These are phyloP conservation scores for Thumatha senex DNA, from an alignment of 2,888 invertebrate genomes.

Conservation along the genomic window DNA sequence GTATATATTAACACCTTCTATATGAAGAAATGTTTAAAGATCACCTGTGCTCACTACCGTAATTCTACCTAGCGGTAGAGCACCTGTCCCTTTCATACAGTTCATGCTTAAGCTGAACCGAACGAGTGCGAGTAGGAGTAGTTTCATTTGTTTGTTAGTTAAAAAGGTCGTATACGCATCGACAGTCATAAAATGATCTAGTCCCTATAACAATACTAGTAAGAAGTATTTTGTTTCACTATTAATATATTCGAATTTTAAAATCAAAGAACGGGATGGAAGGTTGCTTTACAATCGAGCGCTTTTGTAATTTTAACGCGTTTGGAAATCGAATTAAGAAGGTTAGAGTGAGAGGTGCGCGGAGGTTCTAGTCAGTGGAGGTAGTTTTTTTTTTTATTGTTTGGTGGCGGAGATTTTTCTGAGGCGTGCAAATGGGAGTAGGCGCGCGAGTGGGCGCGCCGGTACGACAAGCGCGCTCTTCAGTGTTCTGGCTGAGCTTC, in stretches of 20 bases:
- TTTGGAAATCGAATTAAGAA: constrained; percentile 81
- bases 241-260: constrained; percentile 33
- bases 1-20: constrained; percentile 71
- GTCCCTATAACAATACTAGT: constrained; percentile 20
- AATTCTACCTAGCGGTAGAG: constrained; percentile 78
- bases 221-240: constrained; percentile 23
- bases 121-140: constrained; percentile 83
- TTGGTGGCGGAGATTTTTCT: constrained; percentile 77
- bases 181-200: constrained; percentile 27
- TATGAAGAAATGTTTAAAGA: constrained; percentile 76
- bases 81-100: constrained; percentile 82
- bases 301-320: constrained; percentile 79
- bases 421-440: constrained; percentile 83
- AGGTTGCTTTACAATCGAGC: constrained; percentile 76
- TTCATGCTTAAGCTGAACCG: constrained; percentile 79
- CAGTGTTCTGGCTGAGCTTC: constrained; percentile 83
- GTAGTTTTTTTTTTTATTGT: constrained; percentile 81
- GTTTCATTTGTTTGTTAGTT: constrained; percentile 49
- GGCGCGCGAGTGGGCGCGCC: constrained; percentile 82
- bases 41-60: constrained; percentile 84
- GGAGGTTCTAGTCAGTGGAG: constrained; percentile 68
- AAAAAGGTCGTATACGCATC: constrained; percentile 46
- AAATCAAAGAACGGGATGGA: constrained; percentile 72
- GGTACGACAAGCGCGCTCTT: constrained; percentile 80
- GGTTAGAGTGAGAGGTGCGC: constrained; percentile 79